These are phyloP conservation scores for Hypselothyrea guttata DNA, from an alignment of 2,888 invertebrate species.

Conservation along the genomic window DNA sequence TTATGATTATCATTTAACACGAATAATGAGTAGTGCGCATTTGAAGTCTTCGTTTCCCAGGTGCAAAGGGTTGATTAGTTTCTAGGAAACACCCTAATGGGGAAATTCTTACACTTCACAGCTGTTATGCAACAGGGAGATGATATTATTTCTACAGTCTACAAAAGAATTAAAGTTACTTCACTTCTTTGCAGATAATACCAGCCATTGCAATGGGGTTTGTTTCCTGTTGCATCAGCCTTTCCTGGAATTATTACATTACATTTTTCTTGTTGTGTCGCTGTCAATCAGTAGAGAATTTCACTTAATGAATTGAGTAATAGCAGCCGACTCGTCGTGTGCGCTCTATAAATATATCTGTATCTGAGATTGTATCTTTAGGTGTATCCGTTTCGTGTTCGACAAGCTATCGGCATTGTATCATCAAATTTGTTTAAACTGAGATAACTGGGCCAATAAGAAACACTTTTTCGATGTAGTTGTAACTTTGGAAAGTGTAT, in stretches of 20 bases:
- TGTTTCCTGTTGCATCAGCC: conserved; percentile 9
- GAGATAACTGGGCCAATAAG: conserved; percentile 18
- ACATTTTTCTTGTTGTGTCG: conserved; percentile 4
- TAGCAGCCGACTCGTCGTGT: conserved; percentile 6
- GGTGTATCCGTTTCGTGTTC: background rate
- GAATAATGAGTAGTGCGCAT: too few species aligned
- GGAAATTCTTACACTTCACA: too few species aligned
- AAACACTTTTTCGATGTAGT: too few species aligned
- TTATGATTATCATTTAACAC: too few species aligned
- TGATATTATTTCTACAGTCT: too few species aligned
- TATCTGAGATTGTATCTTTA: background rate
- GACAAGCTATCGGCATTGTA: conserved; percentile 4
- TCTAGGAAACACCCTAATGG: too few species aligned
- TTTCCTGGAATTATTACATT: conserved; percentile 15
- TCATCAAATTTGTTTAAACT: conserved; percentile 28
- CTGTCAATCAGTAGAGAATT: conserved; percentile 39
- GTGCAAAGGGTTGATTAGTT: too few species aligned
- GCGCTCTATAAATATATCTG: background rate
- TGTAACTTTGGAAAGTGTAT: too few species aligned
- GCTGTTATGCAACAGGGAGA: too few species aligned
- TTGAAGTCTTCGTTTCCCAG: too few species aligned
- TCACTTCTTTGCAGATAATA: background rate
- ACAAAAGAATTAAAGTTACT: too few species aligned
- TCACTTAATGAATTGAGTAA: conserved; percentile 31
- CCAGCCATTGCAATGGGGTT: background rate